phyloP scores from a whole-genome alignment of 1,140 invertebrate species.

The Aphaenogaster rudis region DNA sequence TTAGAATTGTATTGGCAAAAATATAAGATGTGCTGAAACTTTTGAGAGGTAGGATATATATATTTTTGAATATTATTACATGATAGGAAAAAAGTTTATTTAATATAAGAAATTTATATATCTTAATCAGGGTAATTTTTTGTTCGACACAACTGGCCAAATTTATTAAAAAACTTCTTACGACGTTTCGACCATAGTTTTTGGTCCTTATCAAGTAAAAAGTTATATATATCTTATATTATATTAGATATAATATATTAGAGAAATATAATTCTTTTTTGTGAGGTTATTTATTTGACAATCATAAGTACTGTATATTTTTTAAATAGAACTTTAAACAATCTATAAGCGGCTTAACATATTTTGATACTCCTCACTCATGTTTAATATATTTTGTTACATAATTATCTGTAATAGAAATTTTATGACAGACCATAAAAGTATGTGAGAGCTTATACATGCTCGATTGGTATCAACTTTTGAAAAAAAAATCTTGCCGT shows the following conservation, averaged over 20 bases:
- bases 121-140: too few relatives aligned
- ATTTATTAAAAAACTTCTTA: too few relatives aligned
- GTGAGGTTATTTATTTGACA: not conserved
- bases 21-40: too few relatives aligned
- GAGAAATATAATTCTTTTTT: not conserved
- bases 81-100: conserved; percentile 65
- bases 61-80: conserved; percentile 76
- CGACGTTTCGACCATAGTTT: too few relatives aligned
- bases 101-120: not conserved
- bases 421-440: conserved; percentile 61
- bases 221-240: not conserved
- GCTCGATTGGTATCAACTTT: conserved; percentile 76
- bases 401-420: conserved; percentile 46
- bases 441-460: conserved; percentile 71
- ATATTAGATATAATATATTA: not conserved
- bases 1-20: too few relatives aligned
- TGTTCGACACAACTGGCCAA: too few relatives aligned
- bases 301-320: conserved; percentile 22
- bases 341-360: conserved; percentile 19
- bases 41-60: conserved; percentile 50
- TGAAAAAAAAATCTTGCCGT: conserved; percentile 59
- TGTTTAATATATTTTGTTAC: conserved; percentile 77
- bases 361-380: conserved; percentile 60
- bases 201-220: too few relatives aligned
- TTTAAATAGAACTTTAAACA: conserved; percentile 70